These are phyloP conservation scores for Corythucha ciliata DNA, from an alignment of 2,888 invertebrate species.

Conservation along the genomic window DNA sequence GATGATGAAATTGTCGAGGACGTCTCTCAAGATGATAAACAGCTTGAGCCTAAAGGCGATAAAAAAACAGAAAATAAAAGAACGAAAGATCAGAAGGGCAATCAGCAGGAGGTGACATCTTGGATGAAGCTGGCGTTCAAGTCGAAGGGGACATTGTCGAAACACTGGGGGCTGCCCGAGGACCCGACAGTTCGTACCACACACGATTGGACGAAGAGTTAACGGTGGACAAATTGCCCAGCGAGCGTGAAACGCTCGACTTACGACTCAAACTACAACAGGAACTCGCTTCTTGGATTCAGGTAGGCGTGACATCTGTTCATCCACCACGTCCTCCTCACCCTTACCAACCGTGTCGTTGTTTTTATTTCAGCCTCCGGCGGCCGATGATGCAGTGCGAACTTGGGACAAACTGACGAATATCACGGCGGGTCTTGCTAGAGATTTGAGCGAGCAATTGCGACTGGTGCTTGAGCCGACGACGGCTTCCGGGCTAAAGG, in stretches of 20 bases:
- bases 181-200: conserved; percentile 65
- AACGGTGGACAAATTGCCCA: conserved; percentile 32
- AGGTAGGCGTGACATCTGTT: conserved; percentile 40
- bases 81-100: no score
- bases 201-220: conserved; percentile 47
- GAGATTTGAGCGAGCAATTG: conserved; percentile 85
- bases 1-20: conserved; percentile 25
- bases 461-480: conserved; percentile 92
- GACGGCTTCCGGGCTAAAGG: conserved; percentile 79
- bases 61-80: conserved; percentile 38
- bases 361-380: conserved; percentile 39
- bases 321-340: no score
- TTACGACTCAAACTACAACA: conserved; percentile 46
- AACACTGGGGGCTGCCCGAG: conserved; percentile 58
- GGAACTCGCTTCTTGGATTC: conserved; percentile 46
- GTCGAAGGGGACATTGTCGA: conserved; percentile 64
- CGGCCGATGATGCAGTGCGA: conserved; percentile 43
- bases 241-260: conserved; percentile 41
- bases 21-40: background rate
- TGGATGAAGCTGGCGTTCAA: conserved; percentile 42
- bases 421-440: conserved; percentile 55
- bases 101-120: conserved; percentile 40
- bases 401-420: conserved; percentile 56
- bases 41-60: conserved; percentile 25
- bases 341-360: background rate